Evolutionary conservation across 1,140 invertebrate species (phyloP), one percentile per base, ranked within the genome.

Genomic region (Lepidotrigona ventralis): DNA sequence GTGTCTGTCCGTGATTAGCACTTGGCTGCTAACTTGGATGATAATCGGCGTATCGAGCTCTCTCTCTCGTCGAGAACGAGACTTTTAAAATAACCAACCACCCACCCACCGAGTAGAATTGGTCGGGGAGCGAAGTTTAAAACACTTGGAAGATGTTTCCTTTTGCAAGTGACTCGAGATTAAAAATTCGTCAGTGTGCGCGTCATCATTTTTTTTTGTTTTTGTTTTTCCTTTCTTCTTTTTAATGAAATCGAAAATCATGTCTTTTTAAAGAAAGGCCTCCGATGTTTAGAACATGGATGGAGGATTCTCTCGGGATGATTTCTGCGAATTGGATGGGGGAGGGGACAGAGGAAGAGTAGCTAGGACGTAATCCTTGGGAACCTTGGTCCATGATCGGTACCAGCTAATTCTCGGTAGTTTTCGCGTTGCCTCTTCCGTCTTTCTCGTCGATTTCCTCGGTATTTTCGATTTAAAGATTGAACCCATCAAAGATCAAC

Each of bases 361-460:
- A n/a, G 8, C 33, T 76, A 12, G 39, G 26, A n/a, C 23, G 78
- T 71, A 56, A 60, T 60, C 53, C 53, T 60, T 29, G 23, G 51
- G 29, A 56, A 71, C 78, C 8, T 29, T 71, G 78, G 66, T 79
- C 78, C 78, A 53, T 54, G 66, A 79, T 79, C 68, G n/a, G 14
- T 5, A 29, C 29, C 76, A 19, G 46, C 60, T 68, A 46, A 53
- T 33, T n/a, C 26, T 12, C 21, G 0, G 1, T 46, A 8, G 39
- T 46, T 46, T 46, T 8, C 39, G 39, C 39, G 39, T 8, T 46
- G 39, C 8, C 39, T 46, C 39, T 46, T 46, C 39, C 39, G 39
- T 46, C 6, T 46, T 46, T 46, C 33, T 33, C 39, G 39, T 46
- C 39, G 6, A 8, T 46, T 8, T 46, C 39, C 39, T 46, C 39